Evolutionary conservation across 2,797 vertebrate species (phyloP).

Genomic region (Arctocebus calabarensis): DNA sequence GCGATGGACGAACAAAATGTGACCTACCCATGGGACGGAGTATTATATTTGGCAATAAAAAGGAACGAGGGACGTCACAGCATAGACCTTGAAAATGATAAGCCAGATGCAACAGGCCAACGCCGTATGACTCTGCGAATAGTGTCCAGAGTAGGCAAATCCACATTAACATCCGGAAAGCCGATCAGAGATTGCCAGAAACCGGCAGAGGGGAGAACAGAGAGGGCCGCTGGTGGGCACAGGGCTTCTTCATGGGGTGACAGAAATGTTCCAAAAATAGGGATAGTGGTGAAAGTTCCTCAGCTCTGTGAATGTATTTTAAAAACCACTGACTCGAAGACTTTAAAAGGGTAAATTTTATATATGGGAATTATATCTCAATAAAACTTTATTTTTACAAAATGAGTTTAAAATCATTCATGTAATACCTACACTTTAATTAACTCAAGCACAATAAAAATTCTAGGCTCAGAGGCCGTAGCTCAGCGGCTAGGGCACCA

Average conservation of each 20-base stretch:
- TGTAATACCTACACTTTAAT: slow-evolving; percentile 25
- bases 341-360: slow-evolving; percentile 7
- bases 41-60: neutral
- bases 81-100: slow-evolving; percentile 12
- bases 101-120: neutral
- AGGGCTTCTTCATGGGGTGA: neutral
- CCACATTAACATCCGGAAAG: neutral
- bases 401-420: slow-evolving; percentile 42
- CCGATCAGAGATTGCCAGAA: neutral
- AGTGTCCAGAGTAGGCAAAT: neutral
- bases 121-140: neutral
- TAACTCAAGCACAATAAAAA: slow-evolving; percentile 11
- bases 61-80: neutral
- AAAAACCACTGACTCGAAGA: neutral
- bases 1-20: neutral
- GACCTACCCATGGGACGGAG: neutral
- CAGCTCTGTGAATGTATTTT: neutral
- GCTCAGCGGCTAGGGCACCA: too few species aligned
- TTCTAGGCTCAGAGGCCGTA: too few species aligned
- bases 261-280: neutral
- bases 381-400: neutral
- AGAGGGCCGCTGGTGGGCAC: neutral
- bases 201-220: neutral
- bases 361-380: slow-evolving; percentile 3
- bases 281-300: neutral